Percentiles rank a stretch among this genome's conserved stretches.
phyloP scores from a whole-genome alignment of 1,140 invertebrate species.

The Trichomalopsis sarcophagae region DNA sequence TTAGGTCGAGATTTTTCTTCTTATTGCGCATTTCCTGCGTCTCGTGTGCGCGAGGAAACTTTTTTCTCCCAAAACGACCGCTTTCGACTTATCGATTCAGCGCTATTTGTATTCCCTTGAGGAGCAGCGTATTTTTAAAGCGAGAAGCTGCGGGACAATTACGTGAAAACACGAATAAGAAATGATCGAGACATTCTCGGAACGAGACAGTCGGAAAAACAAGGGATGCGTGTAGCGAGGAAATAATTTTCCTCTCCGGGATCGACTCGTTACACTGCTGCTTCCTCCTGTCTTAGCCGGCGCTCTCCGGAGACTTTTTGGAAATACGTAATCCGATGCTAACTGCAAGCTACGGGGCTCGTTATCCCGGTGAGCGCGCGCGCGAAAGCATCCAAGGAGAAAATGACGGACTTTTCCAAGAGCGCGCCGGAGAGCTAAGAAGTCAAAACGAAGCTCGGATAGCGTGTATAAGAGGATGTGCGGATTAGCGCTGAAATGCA shows the following conservation, averaged over 20 bases:
- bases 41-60: not conserved
- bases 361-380: constrained; percentile 42
- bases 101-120: not conserved
- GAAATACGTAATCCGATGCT: constrained; percentile 48
- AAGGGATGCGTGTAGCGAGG: constrained; percentile 34
- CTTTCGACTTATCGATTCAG: not conserved
- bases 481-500: constrained; percentile 17
- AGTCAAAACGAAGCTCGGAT: constrained; percentile 16
- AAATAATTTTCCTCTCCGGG: constrained; percentile 40
- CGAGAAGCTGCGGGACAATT: not conserved
- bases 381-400: constrained; percentile 24
- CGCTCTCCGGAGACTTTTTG: constrained; percentile 20
- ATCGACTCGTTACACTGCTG: not conserved
- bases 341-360: constrained; percentile 28
- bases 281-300: not conserved
- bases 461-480: not conserved
- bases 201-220: constrained; percentile 27
- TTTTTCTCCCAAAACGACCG: not conserved
- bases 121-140: constrained; percentile 2
- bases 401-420: constrained; percentile 40
- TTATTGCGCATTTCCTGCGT: constrained; percentile 40
- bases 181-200: constrained; percentile 26
- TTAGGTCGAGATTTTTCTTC: constrained; percentile 27
- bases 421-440: not conserved
- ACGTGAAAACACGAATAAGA: constrained; percentile 36